Conservation (phyloP, 2,113 vertebrate species). For the Bos indicus region DNA sequence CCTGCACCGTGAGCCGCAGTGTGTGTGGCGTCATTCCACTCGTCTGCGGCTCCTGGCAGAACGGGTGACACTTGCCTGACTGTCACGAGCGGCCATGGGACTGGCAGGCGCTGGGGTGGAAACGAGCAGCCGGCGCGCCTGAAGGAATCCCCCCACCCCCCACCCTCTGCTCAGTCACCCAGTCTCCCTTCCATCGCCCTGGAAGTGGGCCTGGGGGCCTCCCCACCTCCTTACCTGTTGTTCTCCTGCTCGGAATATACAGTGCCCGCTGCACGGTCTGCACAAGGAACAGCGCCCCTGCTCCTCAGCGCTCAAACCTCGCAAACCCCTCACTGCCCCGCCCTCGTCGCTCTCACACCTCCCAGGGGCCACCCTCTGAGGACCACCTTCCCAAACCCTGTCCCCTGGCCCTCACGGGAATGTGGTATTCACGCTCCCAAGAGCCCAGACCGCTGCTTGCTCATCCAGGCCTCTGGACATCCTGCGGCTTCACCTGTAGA, state of each 20-base stretch:
- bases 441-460: rapidly evolving
- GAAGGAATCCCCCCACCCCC: not conserved
- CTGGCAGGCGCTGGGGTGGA: rapidly evolving
- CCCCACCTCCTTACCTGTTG: not conserved
- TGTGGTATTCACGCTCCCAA: not conserved
- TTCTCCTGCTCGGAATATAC: not conserved
- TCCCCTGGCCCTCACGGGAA: rapidly evolving
- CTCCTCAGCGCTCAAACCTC: not conserved
- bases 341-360: rapidly evolving
- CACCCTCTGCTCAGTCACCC: not conserved
- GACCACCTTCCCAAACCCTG: not conserved
- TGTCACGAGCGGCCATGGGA: not conserved
- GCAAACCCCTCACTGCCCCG: not conserved
- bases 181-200: not conserved
- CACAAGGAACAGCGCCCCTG: too few relatives aligned
- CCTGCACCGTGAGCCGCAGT: not conserved
- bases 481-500: not conserved
- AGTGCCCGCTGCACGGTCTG: rapidly evolving
- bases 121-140: not conserved
- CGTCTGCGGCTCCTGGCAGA: not conserved
- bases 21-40: not conserved
- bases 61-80: not conserved
- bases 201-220: not conserved
- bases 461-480: too few relatives aligned
- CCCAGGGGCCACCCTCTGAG: too few relatives aligned